Evolutionary conservation across 2,888 invertebrate genomes (phyloP).

Genomic region (Netelia melanura): DNA sequence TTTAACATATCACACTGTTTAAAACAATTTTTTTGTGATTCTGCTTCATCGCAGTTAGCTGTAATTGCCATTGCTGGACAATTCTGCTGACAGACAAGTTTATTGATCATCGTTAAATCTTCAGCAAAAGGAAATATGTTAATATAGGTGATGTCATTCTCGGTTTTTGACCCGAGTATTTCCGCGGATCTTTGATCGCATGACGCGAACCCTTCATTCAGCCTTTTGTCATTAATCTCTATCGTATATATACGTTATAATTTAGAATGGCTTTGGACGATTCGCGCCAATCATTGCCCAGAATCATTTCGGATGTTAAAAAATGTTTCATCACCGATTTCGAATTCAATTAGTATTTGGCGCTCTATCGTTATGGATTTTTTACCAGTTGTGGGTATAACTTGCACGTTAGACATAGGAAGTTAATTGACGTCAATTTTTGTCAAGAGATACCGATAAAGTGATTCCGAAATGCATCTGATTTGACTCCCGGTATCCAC

Average conservation of each 20-base stretch:
- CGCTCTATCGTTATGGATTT: background rate
- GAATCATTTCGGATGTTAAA: constrained; percentile 12
- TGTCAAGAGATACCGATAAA: background rate
- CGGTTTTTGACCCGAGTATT: background rate
- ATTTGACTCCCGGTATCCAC: constrained; percentile 26
- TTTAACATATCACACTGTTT: no score
- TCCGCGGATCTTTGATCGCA: background rate
- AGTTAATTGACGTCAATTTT: constrained; percentile 5
- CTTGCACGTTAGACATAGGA: constrained; percentile 18
- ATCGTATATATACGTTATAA: background rate
- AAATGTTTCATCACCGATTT: background rate
- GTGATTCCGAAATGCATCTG: constrained; percentile 34
- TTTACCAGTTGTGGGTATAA: background rate
- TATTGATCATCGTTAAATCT: background rate
- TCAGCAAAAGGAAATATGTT: background rate
- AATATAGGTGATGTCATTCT: background rate
- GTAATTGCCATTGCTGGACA: no score
- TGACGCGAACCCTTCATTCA: background rate
- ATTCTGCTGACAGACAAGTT: no score
- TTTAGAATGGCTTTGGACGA: constrained; percentile 10
- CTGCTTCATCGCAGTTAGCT: no score
- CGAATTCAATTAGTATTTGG: constrained; percentile 11
- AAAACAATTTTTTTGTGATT: no score
- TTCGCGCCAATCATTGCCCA: constrained; percentile 18
- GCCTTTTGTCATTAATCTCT: background rate